phyloP scores from a whole-genome alignment of 1,140 invertebrate genomes.

The Metaphire vulgaris region DNA sequence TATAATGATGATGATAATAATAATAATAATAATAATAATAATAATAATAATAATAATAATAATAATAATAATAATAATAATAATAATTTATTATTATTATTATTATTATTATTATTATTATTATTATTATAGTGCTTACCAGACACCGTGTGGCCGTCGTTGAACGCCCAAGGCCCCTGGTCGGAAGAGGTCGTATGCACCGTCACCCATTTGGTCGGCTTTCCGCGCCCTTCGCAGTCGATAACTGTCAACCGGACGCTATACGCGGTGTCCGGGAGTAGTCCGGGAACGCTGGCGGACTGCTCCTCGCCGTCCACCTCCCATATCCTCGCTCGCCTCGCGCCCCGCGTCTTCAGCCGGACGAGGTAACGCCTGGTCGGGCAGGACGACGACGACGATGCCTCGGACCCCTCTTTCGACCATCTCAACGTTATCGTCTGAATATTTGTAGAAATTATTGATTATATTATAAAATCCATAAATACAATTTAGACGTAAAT shows the following conservation, averaged over 20 bases:
- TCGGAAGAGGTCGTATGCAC: neutral
- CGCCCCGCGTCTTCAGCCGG: conserved; percentile 11
- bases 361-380: conserved; percentile 5
- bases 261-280: conserved; percentile 20
- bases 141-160: too few species aligned
- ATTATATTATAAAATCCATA: too few species aligned
- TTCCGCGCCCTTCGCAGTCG: conserved; percentile 12
- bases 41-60: too few species aligned
- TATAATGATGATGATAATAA: neutral
- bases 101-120: too few species aligned
- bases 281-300: conserved; percentile 5
- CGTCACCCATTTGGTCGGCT: conserved; percentile 8
- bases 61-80: too few species aligned
- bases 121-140: too few species aligned
- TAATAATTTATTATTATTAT: too few species aligned
- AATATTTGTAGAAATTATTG: too few species aligned
- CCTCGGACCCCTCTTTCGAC: too few species aligned
- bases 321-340: conserved; percentile 3
- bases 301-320: conserved; percentile 11
- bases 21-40: neutral
- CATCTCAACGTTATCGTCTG: neutral
- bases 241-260: conserved; percentile 3
- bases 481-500: too few species aligned
- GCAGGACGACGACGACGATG: neutral
- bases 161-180: too few species aligned